Percentiles rank a stretch among this genome's conserved stretches.
phyloP scores from a whole-genome alignment of 2,113 vertebrate species.

The Phylloscopus trochiloides region DNA sequence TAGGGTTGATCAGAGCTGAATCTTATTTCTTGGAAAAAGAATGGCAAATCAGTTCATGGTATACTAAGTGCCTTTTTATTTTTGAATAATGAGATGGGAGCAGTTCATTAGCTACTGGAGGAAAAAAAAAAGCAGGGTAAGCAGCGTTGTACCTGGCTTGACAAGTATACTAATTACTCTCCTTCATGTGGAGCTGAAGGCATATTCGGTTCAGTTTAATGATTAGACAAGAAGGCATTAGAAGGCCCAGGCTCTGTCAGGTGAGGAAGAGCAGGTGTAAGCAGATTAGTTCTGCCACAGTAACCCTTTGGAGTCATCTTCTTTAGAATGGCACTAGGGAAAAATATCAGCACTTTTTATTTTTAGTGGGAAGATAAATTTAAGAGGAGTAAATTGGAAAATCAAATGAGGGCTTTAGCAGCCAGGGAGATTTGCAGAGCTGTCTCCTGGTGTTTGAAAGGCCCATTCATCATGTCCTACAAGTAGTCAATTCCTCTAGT shows the following conservation, averaged over 20 bases:
- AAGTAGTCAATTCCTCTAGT: conserved; percentile 99
- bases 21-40: conserved; percentile 77
- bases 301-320: conserved; percentile 94
- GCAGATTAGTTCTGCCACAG: conserved; percentile 99
- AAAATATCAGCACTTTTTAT: conserved; percentile 90
- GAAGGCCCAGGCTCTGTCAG: conserved; percentile 84
- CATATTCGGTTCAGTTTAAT: conserved; percentile 89
- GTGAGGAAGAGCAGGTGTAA: conserved; percentile 94
- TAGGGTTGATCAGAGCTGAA: conserved; percentile 76
- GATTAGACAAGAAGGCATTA: conserved; percentile 87
- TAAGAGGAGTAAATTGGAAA: conserved; percentile 99
- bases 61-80: conserved; percentile 85
- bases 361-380: conserved; percentile 99
- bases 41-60: conserved; percentile 79
- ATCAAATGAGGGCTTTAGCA: conserved; percentile 99
- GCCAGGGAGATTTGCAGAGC: conserved; percentile 99
- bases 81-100: conserved; percentile 88
- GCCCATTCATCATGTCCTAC: conserved; percentile 99
- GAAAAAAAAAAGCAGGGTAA: conserved; percentile 84
- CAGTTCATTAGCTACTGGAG: conserved; percentile 86
- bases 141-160: conserved; percentile 92
- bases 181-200: conserved; percentile 91
- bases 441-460: conserved; percentile 97
- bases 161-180: conserved; percentile 99
- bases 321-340: conserved; percentile 84